Conservation (phyloP, 1,140 invertebrate species). For the Brachionus calyciflorus region DNA sequence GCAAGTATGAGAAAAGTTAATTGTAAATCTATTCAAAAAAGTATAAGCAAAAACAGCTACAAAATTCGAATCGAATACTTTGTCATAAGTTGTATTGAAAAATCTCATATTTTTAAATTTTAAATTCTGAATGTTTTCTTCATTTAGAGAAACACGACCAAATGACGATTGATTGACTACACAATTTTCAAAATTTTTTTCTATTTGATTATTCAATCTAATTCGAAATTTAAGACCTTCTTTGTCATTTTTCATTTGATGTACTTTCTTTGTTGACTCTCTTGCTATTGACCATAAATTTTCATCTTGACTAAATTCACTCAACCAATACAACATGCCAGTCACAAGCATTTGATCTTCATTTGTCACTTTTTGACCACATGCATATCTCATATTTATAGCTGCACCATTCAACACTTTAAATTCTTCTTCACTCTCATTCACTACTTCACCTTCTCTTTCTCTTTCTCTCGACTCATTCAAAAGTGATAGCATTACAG, state of each 20-base stretch:
- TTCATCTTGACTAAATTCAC: neutral
- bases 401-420: neutral
- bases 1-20: conserved; percentile 14
- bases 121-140: neutral
- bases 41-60: conserved; percentile 12
- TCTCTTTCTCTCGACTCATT: neutral
- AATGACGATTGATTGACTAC: too few species aligned
- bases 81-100: neutral
- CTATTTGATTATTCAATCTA: neutral
- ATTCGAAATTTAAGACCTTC: neutral
- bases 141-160: too few species aligned
- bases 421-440: neutral
- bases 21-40: neutral
- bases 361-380: neutral
- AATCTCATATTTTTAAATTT: conserved; percentile 22
- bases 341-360: neutral
- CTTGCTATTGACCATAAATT: conserved; percentile 17
- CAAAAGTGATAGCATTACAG: conserved; percentile 17
- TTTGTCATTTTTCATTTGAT: conserved; percentile 1
- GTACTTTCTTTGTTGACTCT: neutral
- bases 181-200: too few species aligned
- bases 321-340: neutral
- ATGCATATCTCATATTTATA: neutral
- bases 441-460: too few species aligned
- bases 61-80: neutral